Base-by-base conservation (phyloP, 2,888 invertebrate species). In the Drosophila multiciliata region DNA sequence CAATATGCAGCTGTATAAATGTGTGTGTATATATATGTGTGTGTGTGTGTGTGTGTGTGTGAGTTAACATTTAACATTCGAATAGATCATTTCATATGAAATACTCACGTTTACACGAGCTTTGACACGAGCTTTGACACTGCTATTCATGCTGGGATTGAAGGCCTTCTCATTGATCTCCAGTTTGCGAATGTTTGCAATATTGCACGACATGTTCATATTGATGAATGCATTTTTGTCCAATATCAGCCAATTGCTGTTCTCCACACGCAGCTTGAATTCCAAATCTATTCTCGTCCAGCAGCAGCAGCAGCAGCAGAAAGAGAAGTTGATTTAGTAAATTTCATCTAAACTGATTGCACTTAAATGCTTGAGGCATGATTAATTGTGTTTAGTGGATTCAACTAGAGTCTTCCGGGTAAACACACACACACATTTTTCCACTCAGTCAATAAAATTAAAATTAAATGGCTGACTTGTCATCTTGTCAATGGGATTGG, bases 91-190 rank as follows among this genome's bases (percentile, higher is more conserved):
- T 26, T 0, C 3, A 15, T 33, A 9, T n/a, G 40, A 9, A 40
- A 29, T 57, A 78, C 90, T 87, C 65, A 93, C 92, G 66, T 82
- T 91, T 0, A 92, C 92, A 57, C 85, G 80, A 1, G 91, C 86
- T 36, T 67, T 66, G 26, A 92, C 92, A 57, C 85, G 80, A 1
- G 91, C 86, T 36, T 67, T 66, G 26, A 57, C 55, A 2, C 60
- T 75, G 6, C 67, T 60, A 58, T 76, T 59, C n/a, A 60, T 64
- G 66, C 66, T 63, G 7, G 89, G 90, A 71, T 89, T 89, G 40
- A 93, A 93, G 7, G 92, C 92, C 52, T 89, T 87, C 66, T 92
- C 91, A 2, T 85, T 72, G 45, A 93, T 91, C 48, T 85, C 66
- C 23, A 93, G 78, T 45, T 90, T 83, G 8, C 66, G 70, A 17